A percentile compares a stretch with the other conserved stretches of the same genome.
These are phyloP conservation scores for Volucella zonaria DNA, from an alignment of 2,888 invertebrate species.

Conservation along the genomic window DNA sequence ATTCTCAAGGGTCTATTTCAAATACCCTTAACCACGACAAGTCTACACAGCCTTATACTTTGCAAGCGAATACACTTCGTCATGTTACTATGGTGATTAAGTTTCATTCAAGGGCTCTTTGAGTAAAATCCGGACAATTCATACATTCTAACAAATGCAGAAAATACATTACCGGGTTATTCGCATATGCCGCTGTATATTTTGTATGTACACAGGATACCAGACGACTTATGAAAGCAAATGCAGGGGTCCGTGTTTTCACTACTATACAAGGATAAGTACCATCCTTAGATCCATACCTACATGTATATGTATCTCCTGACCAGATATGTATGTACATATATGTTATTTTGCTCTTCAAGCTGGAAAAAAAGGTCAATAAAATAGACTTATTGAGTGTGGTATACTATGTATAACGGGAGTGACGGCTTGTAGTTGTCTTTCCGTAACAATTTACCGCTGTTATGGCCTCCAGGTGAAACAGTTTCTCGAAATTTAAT, in stretches of 20 bases:
- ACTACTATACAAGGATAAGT: neutral
- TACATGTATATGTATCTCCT: neutral
- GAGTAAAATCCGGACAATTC: slow-evolving; percentile 12
- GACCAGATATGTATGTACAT: neutral
- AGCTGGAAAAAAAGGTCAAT: slow-evolving; percentile 2
- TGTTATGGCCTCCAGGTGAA: too few relatives aligned
- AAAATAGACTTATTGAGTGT: slow-evolving; percentile 18
- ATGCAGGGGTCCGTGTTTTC: neutral
- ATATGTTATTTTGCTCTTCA: neutral
- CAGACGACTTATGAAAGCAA: slow-evolving; percentile 16
- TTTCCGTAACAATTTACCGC: neutral
- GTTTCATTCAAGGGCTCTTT: slow-evolving; percentile 4
- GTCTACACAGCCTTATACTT: slow-evolving; percentile 19
- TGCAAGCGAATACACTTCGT: slow-evolving; percentile 30
- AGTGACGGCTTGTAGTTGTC: neutral
- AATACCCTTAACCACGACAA: slow-evolving; percentile 11
- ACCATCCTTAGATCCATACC: too few relatives aligned
- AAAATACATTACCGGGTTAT: slow-evolving; percentile 1
- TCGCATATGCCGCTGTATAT: slow-evolving; percentile 10
- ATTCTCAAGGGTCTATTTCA: slow-evolving; percentile 25
- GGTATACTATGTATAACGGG: neutral
- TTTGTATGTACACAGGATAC: neutral
- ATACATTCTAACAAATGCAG: neutral
- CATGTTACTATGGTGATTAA: slow-evolving; percentile 47
- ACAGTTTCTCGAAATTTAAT: neutral